Conservation (phyloP, 1,140 invertebrate species). For the Drosophila repleta region DNA sequence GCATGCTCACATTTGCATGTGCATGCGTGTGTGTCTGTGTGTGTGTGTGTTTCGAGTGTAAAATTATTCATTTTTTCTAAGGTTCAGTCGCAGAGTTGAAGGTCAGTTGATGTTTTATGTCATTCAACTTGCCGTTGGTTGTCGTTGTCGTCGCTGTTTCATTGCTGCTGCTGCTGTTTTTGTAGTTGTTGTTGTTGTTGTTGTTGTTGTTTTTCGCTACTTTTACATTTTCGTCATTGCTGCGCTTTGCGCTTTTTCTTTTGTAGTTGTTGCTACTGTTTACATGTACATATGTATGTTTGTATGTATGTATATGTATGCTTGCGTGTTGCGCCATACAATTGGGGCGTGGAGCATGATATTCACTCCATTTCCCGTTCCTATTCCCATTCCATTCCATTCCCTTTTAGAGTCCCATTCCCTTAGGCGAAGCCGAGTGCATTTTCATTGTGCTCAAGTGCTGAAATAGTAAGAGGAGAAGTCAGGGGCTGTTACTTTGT, state of each 20-base stretch:
- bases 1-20: conserved; percentile 61
- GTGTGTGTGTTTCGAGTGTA: conserved; percentile 64
- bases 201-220: conserved; percentile 45
- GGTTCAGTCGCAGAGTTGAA: conserved; percentile 83
- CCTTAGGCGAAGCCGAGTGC: background rate
- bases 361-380: conserved; percentile 16
- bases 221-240: conserved; percentile 68
- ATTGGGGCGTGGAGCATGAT: conserved; percentile 53
- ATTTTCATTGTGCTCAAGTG: conserved; percentile 4
- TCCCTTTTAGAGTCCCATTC: background rate
- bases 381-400: conserved; percentile 2
- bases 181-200: conserved; percentile 32
- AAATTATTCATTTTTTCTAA: conserved; percentile 83
- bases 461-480: background rate
- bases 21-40: conserved; percentile 34
- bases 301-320: conserved; percentile 45
- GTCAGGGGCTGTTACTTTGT: background rate
- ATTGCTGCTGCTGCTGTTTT: conserved; percentile 29
- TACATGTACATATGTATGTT: too few species aligned
- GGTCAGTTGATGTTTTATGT: conserved; percentile 84
- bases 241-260: conserved; percentile 46
- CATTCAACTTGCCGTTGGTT: conserved; percentile 80
- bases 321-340: conserved; percentile 62
- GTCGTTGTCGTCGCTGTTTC: conserved; percentile 33
- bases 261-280: conserved; percentile 20